Evolutionary conservation across 2,888 invertebrate genomes (phyloP).

Genomic region (Apeira syringaria): DNA sequence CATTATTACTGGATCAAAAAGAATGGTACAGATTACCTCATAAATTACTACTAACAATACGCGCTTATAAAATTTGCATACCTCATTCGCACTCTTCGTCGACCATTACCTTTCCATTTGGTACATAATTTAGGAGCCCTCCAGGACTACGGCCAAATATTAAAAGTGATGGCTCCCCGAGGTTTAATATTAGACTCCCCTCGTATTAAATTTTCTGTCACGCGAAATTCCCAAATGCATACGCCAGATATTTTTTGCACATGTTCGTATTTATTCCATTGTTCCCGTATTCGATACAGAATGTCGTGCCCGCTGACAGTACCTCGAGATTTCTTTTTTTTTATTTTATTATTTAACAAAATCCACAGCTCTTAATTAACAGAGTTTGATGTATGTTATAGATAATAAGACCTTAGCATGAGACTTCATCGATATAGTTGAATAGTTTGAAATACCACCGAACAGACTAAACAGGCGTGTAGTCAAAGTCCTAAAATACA

Average conservation of each 20-base stretch:
- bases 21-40: too few species aligned
- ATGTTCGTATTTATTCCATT: constrained; percentile 79
- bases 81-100: constrained; percentile 78
- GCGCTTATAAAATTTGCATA: constrained; percentile 81
- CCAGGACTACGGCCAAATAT: constrained; percentile 80
- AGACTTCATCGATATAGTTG: too few species aligned
- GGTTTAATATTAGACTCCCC: constrained; percentile 83
- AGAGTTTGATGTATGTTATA: too few species aligned
- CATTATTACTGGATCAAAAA: too few species aligned
- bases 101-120: constrained; percentile 83
- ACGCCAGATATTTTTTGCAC: constrained; percentile 82
- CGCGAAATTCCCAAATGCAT: constrained; percentile 83
- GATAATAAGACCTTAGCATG: too few species aligned
- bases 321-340: too few species aligned
- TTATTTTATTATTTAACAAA: too few species aligned
- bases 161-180: constrained; percentile 83
- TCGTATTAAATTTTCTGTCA: constrained; percentile 83
- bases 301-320: constrained; percentile 63
- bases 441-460: too few species aligned
- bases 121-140: constrained; percentile 82
- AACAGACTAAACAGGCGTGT: too few species aligned
- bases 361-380: too few species aligned
- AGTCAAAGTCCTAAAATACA: too few species aligned
- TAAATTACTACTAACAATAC: constrained; percentile 69
- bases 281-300: constrained; percentile 76